Evolutionary conservation across 2,888 invertebrate genomes (phyloP).

Genomic region (Drosophila neotestacea): DNA sequence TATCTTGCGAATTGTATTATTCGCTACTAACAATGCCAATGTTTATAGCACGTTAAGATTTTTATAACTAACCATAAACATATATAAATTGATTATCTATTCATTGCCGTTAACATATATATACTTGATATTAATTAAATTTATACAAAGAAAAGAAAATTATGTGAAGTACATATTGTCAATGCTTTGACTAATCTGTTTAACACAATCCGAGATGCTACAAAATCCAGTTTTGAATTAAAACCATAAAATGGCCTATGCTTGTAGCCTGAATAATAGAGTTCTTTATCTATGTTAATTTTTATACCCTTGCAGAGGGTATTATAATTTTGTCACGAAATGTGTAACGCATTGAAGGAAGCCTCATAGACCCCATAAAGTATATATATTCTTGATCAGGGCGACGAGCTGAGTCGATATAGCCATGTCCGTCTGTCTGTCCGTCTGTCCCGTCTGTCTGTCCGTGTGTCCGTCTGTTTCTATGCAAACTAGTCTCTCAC

Average conservation of each 20-base stretch:
- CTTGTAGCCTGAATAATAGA: conserved; percentile 29
- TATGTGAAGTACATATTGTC: conserved; percentile 14
- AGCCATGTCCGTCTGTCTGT: too few relatives aligned
- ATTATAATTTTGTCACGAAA: conserved; percentile 26
- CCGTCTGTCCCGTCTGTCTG: too few relatives aligned
- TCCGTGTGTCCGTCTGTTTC: too few relatives aligned
- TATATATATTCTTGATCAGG: too few relatives aligned
- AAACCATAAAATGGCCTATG: conserved; percentile 49
- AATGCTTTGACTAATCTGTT: conserved; percentile 57
- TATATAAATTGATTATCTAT: neutral
- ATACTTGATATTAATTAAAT: neutral
- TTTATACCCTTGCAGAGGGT: too few relatives aligned
- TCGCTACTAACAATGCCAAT: conserved; percentile 31
- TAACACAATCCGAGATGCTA: conserved; percentile 54
- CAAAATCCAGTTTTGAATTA: conserved; percentile 36
- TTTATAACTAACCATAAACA: conserved; percentile 16
- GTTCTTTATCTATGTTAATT: too few relatives aligned
- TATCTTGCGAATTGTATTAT: conserved; percentile 2
- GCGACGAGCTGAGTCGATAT: too few relatives aligned
- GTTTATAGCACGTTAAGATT: conserved; percentile 33
- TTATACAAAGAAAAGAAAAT: neutral
- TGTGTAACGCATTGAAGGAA: too few relatives aligned
- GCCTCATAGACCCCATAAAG: too few relatives aligned
- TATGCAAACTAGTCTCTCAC: too few relatives aligned
- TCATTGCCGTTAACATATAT: neutral